These are phyloP conservation scores for Anolis apletophallus DNA, from an alignment of 2,797 vertebrate genomes.

Conservation along the genomic window DNA sequence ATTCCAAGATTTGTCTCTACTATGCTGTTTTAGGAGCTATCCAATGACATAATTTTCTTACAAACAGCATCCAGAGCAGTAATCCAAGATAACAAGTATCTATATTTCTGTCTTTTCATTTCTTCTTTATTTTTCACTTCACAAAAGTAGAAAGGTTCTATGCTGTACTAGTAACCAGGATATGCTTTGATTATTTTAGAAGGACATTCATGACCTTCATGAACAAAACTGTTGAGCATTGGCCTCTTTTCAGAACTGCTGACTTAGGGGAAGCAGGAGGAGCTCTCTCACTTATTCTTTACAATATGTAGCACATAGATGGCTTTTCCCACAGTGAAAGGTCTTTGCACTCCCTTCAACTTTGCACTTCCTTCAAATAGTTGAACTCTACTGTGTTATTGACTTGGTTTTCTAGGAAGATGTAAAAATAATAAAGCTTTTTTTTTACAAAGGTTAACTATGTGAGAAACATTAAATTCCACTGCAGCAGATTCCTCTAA, in stretches of 20 bases:
- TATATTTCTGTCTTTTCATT: not conserved
- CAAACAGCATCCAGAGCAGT: not conserved
- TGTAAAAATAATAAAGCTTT: not conserved
- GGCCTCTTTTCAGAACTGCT: not conserved
- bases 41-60: not conserved
- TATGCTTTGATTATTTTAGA: constrained; percentile 7
- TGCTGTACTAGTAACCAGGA: not conserved
- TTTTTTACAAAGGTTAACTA: not conserved
- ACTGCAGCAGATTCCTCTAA: not conserved
- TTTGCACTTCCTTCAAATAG: constrained; percentile 17
- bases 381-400: not conserved
- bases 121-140: not conserved
- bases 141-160: not conserved
- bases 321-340: constrained; percentile 19
- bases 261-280: not conserved
- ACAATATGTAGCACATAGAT: not conserved
- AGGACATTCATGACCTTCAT: not conserved
- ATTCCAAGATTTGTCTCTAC: not conserved
- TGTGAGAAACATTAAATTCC: constrained; percentile 10
- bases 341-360: constrained; percentile 18
- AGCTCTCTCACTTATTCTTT: constrained; percentile 4
- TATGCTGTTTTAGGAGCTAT: not conserved
- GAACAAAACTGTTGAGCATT: not conserved
- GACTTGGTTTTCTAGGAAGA: not conserved
- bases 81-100: not conserved